Conservation (phyloP, 2,797 vertebrate species). For the Cephalopachus bancanus region DNA sequence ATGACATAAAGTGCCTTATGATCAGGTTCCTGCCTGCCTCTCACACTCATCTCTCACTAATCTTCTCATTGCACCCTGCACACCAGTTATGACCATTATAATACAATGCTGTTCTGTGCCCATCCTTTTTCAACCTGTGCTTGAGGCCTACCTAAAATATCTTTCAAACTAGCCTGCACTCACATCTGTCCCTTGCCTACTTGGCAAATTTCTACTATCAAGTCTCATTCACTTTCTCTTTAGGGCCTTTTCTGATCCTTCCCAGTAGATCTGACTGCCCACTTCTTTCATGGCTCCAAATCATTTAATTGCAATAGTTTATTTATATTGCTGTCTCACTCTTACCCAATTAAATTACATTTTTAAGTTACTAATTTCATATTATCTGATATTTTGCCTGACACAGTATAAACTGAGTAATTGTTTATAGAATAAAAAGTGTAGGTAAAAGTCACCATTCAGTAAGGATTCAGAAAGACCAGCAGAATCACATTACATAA, state of each 20-base stretch:
- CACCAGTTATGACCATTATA: not conserved
- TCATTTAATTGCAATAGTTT: not conserved
- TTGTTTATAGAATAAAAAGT: slow-evolving; percentile 33
- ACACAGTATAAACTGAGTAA: slow-evolving; percentile 43
- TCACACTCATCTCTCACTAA: not conserved
- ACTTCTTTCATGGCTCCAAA: not conserved
- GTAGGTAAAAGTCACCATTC: slow-evolving; percentile 21
- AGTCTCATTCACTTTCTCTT: not conserved
- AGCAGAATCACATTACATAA: not conserved
- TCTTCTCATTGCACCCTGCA: not conserved
- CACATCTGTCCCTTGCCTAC: not conserved
- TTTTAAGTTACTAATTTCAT: slow-evolving; percentile 57
- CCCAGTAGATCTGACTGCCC: not conserved
- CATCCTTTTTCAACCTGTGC: not conserved
- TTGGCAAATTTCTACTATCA: slow-evolving; percentile 9
- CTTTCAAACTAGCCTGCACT: not conserved
- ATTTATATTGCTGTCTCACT: slow-evolving; percentile 30
- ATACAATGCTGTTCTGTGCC: not conserved
- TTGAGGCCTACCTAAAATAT: not conserved
- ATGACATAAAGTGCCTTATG: not conserved
- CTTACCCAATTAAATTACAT: not conserved
- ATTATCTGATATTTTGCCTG: slow-evolving; percentile 43
- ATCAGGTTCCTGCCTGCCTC: not conserved
- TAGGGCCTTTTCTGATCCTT: not conserved
- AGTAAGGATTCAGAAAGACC: slow-evolving; percentile 47